Base-by-base conservation (phyloP, 2,888 invertebrate genomes). In the Chrysopilus asiliformis region DNA sequence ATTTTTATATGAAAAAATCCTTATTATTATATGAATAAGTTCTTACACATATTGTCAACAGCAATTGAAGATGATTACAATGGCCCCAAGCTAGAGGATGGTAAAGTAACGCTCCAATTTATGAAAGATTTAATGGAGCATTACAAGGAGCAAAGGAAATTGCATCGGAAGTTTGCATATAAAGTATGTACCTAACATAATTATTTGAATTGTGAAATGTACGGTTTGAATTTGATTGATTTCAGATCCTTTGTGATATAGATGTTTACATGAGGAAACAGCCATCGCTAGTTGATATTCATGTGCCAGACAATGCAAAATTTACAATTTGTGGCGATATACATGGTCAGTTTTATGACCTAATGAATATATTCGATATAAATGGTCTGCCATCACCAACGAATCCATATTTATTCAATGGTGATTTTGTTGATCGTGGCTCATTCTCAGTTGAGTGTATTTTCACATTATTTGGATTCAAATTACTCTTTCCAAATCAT, bases 381-480 rank as follows among this genome's bases (percentile, higher is more conserved):
- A 98, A 98, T 58, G 97, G 95, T n/a, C 66, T 89, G 42, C 98
- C 98, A 6, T 91, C 93, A 1, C 49, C 83, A 57, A 76, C 76
- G 18, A 98, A 99, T 68, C 97, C 97, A 35, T 98, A 95, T 67
- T 68, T 98, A 48, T 98, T 98, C 65, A 98, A 98, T 63, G 97
- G 97, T 41, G 98, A 99, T 67, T 98, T 99, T 64, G 98, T 99
- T 13, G 98, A 99, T 65, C 71, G 98, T 65, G 98, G 98, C 10
- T 95, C 97, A 0, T 99, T 99, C 64, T 95, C 95, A 22, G 95
- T 98, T 19, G 98, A 98, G 67, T 97, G 97, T 60, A 98, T 99
- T 56, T 93, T 99, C 58, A 87, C 87, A 7, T 67, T 98, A 45
- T 93, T 99, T 62, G 89, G 93, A 44, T 97, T 89, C 66, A 99